Evolutionary conservation across 92 coral and sea anemone genomes (phyloP), one percentile per base, ranked within the genome.

Genomic region (Isaurus tuberculatus): DNA sequence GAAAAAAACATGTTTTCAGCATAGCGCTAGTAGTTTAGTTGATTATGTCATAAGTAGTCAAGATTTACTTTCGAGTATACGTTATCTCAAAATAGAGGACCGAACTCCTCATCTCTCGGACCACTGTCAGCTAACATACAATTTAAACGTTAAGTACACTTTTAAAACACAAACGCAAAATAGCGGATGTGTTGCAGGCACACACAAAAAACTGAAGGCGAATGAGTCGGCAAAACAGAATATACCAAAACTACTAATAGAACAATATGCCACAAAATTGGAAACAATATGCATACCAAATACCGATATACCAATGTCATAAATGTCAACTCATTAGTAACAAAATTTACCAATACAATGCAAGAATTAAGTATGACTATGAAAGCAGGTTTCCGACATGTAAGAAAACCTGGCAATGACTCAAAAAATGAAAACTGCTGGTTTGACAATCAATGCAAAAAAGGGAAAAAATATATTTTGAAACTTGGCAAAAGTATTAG

Each of bases 1-100:
- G 26, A 55, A 55, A 22, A 44, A 55, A 55, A 55, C 64, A 32
- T 55, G 87, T 80, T 84, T 17, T 42, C 57, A 11, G 15, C 25
- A 40, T 32, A 36, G 46, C 73, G 83, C 65, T 72, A 71, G 44
- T 2, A 4, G 44, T 40, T 7, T 40, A 40, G 44, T 40, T 40
- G 44, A 40, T 40, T 40, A 40, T 74, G 75, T 84, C 60, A 79
- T 72, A 72, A 72, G 30, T 65, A 81, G n/a, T n/a, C 64, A 72
- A 63, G 53, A 84, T n/a, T 34, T 17, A 17, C 20, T 55, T 17
- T 55, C 5, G 20, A 4, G n/a, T 23, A 8, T n/a, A 17, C 71
- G 4, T 17, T 74, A 65, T 34, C 79, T 69, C 5, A 36, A 13
- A 64, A 15, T 26, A 25, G 29, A 64, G 3, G 2, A 11, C 2